Base-by-base conservation (phyloP, 1,140 invertebrate species). In the Bombus huntii region DNA sequence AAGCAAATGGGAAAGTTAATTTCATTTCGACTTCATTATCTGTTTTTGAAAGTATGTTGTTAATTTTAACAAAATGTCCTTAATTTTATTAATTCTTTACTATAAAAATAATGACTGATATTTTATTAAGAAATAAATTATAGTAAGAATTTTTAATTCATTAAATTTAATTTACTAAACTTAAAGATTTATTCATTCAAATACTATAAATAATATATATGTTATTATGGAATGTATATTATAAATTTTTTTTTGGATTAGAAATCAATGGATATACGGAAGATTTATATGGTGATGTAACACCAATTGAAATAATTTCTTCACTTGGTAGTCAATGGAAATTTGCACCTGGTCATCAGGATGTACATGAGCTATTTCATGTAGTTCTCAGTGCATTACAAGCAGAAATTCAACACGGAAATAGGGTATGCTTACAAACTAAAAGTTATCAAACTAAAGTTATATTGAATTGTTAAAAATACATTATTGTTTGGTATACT, bases 301-400 rank as follows among this genome's bases (percentile, higher is more conserved):
- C 96, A 1, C 98, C 98, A 1, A 96, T 96, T 18, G 97, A 97
- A 57, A 96, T 98, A 9, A 96, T 99, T 83, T 96, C 97, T 85
- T 97, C 97, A 0, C 93, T 99, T 0, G 96, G 97, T 83, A 95
- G 96, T 3, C 95, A 97, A 15, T 99, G 98, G 98, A 97, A 98
- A 72, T 98, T 99, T 79, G 97, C 97, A 0, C 96, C 97, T 86
- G 98, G 98, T 88, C 98, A 99, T 95, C 98, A 99, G 95, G 98
- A 99, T 96, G 98, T 98, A 34, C 98, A 99, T 94, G 98, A 99
- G 94, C 93, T 99, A 72, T 97, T 99, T 85, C 98, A 98, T 95
- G 97, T 98, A 25, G 93, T 99, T 88, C 96, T 98, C 22, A 97
- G 97, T 44, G 98, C 98, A 47, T 95, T 99, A 34, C 98, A 98